Percentiles rank a stretch among this genome's conserved stretches.
phyloP scores from a whole-genome alignment of 2,888 invertebrate genomes.

The Salticus scenicus region DNA sequence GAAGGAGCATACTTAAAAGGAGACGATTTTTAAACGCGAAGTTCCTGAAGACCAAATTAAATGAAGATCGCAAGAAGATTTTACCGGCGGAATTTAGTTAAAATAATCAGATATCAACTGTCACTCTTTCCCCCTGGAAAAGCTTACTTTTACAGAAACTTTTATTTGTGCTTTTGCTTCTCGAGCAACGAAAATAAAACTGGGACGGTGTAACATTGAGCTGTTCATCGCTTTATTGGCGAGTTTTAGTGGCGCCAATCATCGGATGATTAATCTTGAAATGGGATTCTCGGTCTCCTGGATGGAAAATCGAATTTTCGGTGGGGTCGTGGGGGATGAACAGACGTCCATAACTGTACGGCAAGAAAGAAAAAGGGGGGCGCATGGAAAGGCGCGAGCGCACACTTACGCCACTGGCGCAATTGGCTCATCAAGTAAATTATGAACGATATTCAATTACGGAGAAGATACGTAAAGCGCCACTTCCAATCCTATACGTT shows the following conservation, averaged over 20 bases:
- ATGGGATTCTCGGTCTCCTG: slow-evolving; percentile 27
- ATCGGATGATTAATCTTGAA: slow-evolving; percentile 54
- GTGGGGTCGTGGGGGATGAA: neutral
- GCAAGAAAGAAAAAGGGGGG: neutral
- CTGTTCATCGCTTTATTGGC: neutral
- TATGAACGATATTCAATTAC: slow-evolving; percentile 71
- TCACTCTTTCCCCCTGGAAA: neutral
- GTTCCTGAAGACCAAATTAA: neutral
- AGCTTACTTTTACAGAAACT: neutral
- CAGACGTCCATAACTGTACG: slow-evolving; percentile 29
- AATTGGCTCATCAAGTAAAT: slow-evolving; percentile 70
- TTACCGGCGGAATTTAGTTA: neutral
- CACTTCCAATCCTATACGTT: slow-evolving; percentile 55
- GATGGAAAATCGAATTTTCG: slow-evolving; percentile 68
- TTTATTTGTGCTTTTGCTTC: neutral
- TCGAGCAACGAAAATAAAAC: neutral
- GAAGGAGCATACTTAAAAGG: neutral
- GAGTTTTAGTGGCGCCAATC: slow-evolving; percentile 2
- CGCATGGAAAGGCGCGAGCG: slow-evolving; percentile 45
- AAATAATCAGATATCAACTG: slow-evolving; percentile 19
- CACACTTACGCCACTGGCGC: slow-evolving; percentile 56
- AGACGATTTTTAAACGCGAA: slow-evolving; percentile 9
- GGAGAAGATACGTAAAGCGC: slow-evolving; percentile 36
- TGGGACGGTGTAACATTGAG: neutral
- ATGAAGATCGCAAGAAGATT: slow-evolving; percentile 7